Evolutionary conservation across 2,888 invertebrate genomes (phyloP).

Genomic region (Drosophila siamana): DNA sequence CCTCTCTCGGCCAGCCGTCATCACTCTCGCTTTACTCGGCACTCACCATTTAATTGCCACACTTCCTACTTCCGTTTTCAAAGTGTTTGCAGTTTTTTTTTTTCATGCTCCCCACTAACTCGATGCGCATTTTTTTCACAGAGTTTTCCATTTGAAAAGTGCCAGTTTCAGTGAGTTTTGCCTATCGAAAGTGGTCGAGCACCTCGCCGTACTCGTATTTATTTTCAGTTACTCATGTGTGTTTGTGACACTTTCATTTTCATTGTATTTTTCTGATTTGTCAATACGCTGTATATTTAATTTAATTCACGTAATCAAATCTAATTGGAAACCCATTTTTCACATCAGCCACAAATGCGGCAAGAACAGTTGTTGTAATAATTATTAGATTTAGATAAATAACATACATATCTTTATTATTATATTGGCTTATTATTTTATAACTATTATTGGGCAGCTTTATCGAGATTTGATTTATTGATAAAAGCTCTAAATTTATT

Average conservation of each 20-base stretch:
- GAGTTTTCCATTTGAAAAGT: slow-evolving; percentile 26
- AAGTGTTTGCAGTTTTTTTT: slow-evolving; percentile 36
- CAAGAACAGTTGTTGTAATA: too few species aligned
- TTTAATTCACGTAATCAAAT: slow-evolving; percentile 20
- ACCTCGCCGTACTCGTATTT: slow-evolving; percentile 35
- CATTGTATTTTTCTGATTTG: slow-evolving; percentile 20
- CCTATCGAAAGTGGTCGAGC: slow-evolving; percentile 68
- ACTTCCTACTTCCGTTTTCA: slow-evolving; percentile 70
- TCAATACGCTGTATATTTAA: not conserved
- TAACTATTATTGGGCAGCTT: not conserved
- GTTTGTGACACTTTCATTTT: slow-evolving; percentile 69
- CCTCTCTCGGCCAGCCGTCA: not conserved
- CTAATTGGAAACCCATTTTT: not conserved
- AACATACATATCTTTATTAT: too few species aligned
- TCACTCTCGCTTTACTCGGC: not conserved
- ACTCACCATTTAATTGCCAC: slow-evolving; percentile 62
- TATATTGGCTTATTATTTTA: too few species aligned
- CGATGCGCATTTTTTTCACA: slow-evolving; percentile 9
- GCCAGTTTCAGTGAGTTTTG: slow-evolving; percentile 28
- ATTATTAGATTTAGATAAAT: too few species aligned
- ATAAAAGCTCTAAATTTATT: too few species aligned
- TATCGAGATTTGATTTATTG: too few species aligned
- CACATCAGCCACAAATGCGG: not conserved
- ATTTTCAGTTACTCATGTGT: slow-evolving; percentile 32
- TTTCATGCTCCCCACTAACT: not conserved